Conservation (phyloP, 2,888 invertebrate species). For the Campaea margaritaria region DNA sequence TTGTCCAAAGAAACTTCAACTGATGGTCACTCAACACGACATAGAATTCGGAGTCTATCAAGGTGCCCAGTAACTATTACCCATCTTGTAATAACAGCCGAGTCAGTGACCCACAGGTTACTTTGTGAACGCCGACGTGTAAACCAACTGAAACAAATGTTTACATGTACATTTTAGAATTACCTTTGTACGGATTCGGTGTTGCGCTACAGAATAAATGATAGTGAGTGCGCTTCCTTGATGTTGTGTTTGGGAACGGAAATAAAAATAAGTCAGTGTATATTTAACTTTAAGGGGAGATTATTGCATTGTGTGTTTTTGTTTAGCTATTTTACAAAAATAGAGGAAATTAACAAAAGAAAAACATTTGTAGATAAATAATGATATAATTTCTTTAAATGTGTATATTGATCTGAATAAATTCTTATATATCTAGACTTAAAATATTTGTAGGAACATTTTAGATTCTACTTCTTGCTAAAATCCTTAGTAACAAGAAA, state of each 20-base stretch:
- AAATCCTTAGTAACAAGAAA: no score
- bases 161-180: conserved; percentile 48
- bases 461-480: no score
- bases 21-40: conserved; percentile 1
- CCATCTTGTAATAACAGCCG: conserved; percentile 66
- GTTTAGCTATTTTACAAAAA: no score
- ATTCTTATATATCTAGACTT: no score
- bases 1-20: background rate
- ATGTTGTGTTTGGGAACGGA: conserved; percentile 31
- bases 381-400: no score
- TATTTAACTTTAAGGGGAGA: background rate
- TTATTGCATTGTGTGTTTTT: no score
- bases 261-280: conserved; percentile 10
- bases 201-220: background rate
- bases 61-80: conserved; percentile 54
- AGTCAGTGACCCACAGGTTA: conserved; percentile 76
- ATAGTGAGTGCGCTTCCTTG: conserved; percentile 23
- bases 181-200: conserved; percentile 32
- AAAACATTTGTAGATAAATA: no score
- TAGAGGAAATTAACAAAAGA: no score
- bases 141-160: conserved; percentile 55
- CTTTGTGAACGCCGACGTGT: conserved; percentile 70
- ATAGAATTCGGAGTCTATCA: conserved; percentile 56
- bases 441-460: no score
- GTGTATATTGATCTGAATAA: no score